Percentiles rank a stretch among this genome's conserved stretches.
These are phyloP conservation scores for Corythaeola cristata DNA, from an alignment of 2,113 vertebrate species.

Conservation along the genomic window DNA sequence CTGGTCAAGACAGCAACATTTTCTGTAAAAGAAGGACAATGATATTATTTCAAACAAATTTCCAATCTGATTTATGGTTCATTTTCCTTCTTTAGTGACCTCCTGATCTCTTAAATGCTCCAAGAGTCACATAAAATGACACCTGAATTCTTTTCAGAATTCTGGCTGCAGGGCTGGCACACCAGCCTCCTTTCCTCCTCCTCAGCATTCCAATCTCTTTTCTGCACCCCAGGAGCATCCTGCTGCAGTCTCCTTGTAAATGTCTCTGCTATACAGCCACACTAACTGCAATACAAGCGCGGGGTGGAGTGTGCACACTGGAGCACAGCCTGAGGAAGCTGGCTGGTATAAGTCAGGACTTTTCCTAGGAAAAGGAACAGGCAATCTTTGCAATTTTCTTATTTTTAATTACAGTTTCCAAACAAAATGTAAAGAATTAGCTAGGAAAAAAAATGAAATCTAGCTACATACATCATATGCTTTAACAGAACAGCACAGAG, in stretches of 20 bases:
- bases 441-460: not conserved
- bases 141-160: not conserved
- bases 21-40: constrained; percentile 51
- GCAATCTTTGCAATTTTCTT: not conserved
- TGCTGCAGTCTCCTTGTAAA: not conserved
- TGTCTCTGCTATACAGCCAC: not conserved
- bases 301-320: not conserved
- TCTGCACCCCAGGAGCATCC: not conserved
- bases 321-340: not conserved
- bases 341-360: not conserved
- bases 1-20: constrained; percentile 44
- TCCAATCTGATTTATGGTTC: not conserved
- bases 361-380: not conserved
- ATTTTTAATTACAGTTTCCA: not conserved
- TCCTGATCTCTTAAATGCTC: not conserved
- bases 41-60: not conserved
- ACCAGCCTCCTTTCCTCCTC: not conserved
- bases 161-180: not conserved
- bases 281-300: not conserved
- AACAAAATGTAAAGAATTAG: not conserved
- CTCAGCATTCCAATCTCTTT: not conserved
- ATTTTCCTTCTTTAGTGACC: not conserved
- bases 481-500: not conserved
- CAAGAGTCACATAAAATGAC: not conserved
- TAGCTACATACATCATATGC: not conserved